Conservation (phyloP, 2,888 invertebrate genomes). For the Eulithis testata region DNA sequence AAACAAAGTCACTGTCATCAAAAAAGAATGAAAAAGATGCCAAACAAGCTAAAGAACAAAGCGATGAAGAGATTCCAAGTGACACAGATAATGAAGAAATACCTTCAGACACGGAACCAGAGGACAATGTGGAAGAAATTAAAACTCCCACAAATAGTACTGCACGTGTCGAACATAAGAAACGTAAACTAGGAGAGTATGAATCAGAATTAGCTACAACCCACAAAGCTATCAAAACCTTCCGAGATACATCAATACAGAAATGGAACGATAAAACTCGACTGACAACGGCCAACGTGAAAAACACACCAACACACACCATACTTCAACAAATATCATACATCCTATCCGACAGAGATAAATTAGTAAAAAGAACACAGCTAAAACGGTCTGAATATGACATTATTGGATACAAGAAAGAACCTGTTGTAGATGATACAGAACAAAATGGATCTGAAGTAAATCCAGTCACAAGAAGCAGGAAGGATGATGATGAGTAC, state of each 20-base stretch:
- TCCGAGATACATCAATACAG: constrained; percentile 92
- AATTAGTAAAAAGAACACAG: constrained; percentile 92
- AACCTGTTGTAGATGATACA: constrained; percentile 45
- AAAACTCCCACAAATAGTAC: constrained; percentile 43
- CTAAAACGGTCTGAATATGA: constrained; percentile 90
- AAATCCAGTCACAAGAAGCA: constrained; percentile 53
- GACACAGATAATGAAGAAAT: constrained; percentile 87
- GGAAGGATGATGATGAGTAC: constrained; percentile 84
- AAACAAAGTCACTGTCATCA: constrained; percentile 85
- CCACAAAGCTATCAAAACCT: constrained; percentile 86
- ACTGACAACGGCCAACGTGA: constrained; percentile 87
- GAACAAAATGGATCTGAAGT: constrained; percentile 49
- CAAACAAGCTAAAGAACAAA: constrained; percentile 56
- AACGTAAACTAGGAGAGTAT: constrained; percentile 85
- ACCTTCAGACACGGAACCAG: constrained; percentile 84
- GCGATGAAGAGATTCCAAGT: constrained; percentile 76
- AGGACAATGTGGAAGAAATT: constrained; percentile 58
- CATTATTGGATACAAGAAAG: constrained; percentile 85
- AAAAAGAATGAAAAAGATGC: constrained; percentile 49
- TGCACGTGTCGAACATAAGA: constrained; percentile 49
- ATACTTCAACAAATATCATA: constrained; percentile 93
- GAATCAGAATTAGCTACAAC: constrained; percentile 82
- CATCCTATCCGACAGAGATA: constrained; percentile 90
- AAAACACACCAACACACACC: constrained; percentile 85
- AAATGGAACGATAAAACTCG: constrained; percentile 98